Conservation (phyloP, 2,113 vertebrate genomes). For the Notarius quadriscutis region DNA sequence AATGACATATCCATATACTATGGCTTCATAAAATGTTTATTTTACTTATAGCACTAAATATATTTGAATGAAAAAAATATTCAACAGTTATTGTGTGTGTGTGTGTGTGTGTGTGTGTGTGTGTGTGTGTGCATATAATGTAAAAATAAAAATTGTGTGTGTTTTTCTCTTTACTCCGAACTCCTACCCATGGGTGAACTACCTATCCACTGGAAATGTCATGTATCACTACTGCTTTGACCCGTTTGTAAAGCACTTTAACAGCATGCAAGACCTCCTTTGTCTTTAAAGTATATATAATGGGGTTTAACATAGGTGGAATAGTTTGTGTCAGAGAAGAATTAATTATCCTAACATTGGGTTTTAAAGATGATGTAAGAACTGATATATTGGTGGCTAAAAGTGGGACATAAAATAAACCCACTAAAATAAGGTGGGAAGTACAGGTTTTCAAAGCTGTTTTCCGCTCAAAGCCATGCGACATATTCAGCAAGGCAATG, state of each 20-base stretch:
- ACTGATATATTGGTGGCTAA: conserved; percentile 19
- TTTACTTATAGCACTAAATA: no score
- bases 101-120: no score
- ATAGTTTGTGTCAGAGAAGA: conserved; percentile 60
- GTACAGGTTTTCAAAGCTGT: conserved; percentile 66
- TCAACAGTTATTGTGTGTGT: neutral
- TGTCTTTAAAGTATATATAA: conserved; percentile 58
- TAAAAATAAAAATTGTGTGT: no score
- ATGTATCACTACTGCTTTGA: neutral
- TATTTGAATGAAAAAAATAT: neutral
- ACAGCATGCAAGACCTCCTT: conserved; percentile 51
- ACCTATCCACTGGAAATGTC: no score
- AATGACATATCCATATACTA: no score
- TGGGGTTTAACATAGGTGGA: conserved; percentile 56
- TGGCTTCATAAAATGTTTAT: no score
- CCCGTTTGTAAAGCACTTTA: conserved; percentile 42
- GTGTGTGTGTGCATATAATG: no score
- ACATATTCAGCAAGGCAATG: conserved; percentile 50
- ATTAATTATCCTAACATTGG: conserved; percentile 66
- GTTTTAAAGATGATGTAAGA: conserved; percentile 2
- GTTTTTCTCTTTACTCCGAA: no score
- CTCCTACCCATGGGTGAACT: neutral
- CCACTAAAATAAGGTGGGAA: conserved; percentile 64
- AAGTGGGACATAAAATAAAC: conserved; percentile 59
- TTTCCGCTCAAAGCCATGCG: conserved; percentile 45